Percentiles rank a stretch among this genome's conserved stretches.
Conservation (phyloP, 2,888 invertebrate species). For the Hyposoter didymator region DNA sequence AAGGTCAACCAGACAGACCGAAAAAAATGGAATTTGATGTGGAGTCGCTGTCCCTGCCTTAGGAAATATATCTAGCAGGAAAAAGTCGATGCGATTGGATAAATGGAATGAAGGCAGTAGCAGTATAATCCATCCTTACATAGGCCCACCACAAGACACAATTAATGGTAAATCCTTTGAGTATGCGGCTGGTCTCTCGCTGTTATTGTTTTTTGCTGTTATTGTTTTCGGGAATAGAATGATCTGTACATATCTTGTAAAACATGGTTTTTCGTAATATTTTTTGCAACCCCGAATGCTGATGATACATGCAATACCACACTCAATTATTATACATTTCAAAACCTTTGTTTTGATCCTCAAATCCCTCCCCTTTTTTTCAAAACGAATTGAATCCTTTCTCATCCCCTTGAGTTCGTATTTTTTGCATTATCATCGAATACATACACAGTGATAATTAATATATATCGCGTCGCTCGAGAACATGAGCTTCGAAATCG, state of each 20-base stretch:
- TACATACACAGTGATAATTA: conserved; percentile 61
- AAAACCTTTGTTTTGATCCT: conserved; percentile 55
- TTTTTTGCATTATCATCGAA: conserved; percentile 56
- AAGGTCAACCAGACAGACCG: background rate
- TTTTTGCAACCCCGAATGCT: conserved; percentile 33
- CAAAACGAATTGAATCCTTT: conserved; percentile 12
- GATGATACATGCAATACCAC: conserved; percentile 59
- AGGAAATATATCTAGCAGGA: conserved; percentile 31
- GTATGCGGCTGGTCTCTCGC: conserved; percentile 3
- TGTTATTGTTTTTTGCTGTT: background rate
- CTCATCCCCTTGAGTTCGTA: conserved; percentile 17
- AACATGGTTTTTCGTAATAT: conserved; percentile 51
- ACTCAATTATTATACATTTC: conserved; percentile 66
- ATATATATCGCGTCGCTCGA: conserved; percentile 57
- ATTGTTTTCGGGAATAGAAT: conserved; percentile 20
- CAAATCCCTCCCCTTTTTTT: conserved; percentile 31
- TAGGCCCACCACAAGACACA: conserved; percentile 53
- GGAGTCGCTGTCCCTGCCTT: conserved; percentile 19
- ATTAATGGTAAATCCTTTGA: conserved; percentile 23
- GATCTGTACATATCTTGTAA: conserved; percentile 52
- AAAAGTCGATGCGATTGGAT: conserved; percentile 34
- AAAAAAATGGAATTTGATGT: background rate
- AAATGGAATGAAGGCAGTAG: conserved; percentile 60
- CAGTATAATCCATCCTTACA: conserved; percentile 44
- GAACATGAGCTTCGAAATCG: conserved; percentile 56